Conservation (phyloP, 1,140 invertebrate species). For the Forficula auricularia region DNA sequence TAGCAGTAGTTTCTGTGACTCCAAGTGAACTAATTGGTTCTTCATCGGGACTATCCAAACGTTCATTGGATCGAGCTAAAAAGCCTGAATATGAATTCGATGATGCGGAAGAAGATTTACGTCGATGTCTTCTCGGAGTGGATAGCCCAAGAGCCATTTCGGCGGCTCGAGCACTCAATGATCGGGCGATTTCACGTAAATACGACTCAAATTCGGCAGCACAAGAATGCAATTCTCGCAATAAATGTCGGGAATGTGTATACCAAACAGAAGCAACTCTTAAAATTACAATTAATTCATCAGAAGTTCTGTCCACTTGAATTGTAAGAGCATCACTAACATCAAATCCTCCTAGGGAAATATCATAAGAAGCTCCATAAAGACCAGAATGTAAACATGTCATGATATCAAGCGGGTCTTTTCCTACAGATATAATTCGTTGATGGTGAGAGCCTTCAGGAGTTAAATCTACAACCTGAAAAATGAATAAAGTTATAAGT, state of each 20-base stretch:
- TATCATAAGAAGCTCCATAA: slow-evolving; percentile 1
- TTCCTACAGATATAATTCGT: slow-evolving; percentile 67
- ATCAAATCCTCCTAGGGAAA: neutral
- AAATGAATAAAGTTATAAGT: neutral
- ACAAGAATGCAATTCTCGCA: slow-evolving; percentile 72
- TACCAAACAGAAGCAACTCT: slow-evolving; percentile 85
- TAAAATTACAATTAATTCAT: slow-evolving; percentile 29
- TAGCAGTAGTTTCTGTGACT: too few relatives aligned
- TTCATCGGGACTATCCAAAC: too few relatives aligned
- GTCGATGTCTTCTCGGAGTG: too few relatives aligned
- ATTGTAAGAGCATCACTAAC: neutral
- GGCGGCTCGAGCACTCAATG: slow-evolving; percentile 74
- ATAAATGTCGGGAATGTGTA: slow-evolving; percentile 70
- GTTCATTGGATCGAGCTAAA: too few relatives aligned
- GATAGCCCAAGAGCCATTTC: slow-evolving; percentile 77
- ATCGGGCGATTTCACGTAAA: slow-evolving; percentile 53
- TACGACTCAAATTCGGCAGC: slow-evolving; percentile 54
- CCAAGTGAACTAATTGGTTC: too few relatives aligned
- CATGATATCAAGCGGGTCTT: slow-evolving; percentile 42
- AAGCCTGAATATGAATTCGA: too few relatives aligned
- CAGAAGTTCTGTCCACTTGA: slow-evolving; percentile 25
- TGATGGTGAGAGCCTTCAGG: slow-evolving; percentile 66
- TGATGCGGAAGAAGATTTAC: too few relatives aligned
- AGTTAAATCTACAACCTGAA: slow-evolving; percentile 60
- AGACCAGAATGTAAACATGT: slow-evolving; percentile 19